Conservation (phyloP, 2,888 invertebrate species). For the Ophion ventricosus region DNA sequence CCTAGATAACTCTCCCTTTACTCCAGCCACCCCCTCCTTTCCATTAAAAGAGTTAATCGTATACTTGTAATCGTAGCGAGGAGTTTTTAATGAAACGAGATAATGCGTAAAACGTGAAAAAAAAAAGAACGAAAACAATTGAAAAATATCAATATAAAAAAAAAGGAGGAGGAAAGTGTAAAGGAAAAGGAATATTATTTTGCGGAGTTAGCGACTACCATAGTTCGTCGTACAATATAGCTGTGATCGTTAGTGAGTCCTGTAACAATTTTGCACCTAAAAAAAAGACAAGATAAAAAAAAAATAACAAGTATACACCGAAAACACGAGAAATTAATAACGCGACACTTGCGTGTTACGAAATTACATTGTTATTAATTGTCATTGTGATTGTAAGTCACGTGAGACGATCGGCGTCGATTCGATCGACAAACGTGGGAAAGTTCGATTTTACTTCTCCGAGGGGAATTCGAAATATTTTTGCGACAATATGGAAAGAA, state of each 20-base stretch:
- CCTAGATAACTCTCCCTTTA: not conserved
- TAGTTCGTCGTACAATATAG: slow-evolving; percentile 78
- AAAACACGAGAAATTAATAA: not conserved
- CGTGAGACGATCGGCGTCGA: not conserved
- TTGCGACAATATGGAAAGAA: too few species aligned
- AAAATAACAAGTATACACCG: slow-evolving; percentile 1
- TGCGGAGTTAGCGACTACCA: slow-evolving; percentile 45
- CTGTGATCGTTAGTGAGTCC: slow-evolving; percentile 79
- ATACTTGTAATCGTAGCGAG: not conserved
- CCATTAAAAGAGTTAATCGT: not conserved
- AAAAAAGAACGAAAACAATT: slow-evolving; percentile 30
- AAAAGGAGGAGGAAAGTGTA: not conserved
- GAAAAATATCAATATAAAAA: slow-evolving; percentile 28
- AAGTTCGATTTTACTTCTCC: not conserved
- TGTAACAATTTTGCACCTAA: slow-evolving; percentile 66
- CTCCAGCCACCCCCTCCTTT: not conserved
- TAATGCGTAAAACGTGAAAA: slow-evolving; percentile 51
- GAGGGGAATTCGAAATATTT: not conserved
- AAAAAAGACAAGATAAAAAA: slow-evolving; percentile 31
- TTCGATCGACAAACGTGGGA: not conserved
- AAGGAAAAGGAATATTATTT: slow-evolving; percentile 43
- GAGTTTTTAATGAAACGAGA: slow-evolving; percentile 52
- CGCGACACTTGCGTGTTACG: not conserved
- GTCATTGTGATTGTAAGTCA: slow-evolving; percentile 2
- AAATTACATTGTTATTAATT: slow-evolving; percentile 23